Evolutionary conservation across 2,797 vertebrate species (phyloP).

Genomic region (Botia almorhae): DNA sequence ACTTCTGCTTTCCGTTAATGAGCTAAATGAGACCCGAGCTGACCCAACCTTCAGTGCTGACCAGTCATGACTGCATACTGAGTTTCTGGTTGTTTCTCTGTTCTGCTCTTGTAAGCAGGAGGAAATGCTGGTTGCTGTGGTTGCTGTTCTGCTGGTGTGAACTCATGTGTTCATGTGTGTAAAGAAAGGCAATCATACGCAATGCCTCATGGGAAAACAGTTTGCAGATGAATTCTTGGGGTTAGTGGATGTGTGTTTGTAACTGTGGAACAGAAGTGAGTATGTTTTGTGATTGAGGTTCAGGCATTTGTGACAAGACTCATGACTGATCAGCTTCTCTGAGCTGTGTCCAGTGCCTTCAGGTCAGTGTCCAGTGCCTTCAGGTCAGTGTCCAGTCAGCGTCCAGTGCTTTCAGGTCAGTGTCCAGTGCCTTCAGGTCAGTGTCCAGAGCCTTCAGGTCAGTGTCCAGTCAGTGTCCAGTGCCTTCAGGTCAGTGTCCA

Average conservation of each 20-base stretch:
- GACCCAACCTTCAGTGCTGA: not conserved
- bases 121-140: conserved; percentile 68
- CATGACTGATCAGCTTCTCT: too few relatives aligned
- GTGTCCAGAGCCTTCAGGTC: too few relatives aligned
- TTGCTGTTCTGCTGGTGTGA: conserved; percentile 50
- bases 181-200: not conserved
- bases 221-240: not conserved
- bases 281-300: not conserved
- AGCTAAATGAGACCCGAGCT: not conserved
- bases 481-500: too few relatives aligned
- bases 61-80: not conserved
- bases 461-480: too few relatives aligned
- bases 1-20: not conserved
- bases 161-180: conserved; percentile 4
- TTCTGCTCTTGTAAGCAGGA: conserved; percentile 41
- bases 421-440: too few relatives aligned
- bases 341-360: too few relatives aligned
- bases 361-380: too few relatives aligned
- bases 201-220: not conserved
- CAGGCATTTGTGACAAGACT: too few relatives aligned
- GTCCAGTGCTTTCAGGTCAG: too few relatives aligned
- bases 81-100: not conserved
- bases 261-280: not conserved
- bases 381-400: too few relatives aligned
- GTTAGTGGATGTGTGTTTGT: not conserved